Evolutionary conservation across 2,113 vertebrate genomes (phyloP).

Genomic region (Ptilorrhoa leucosticta): DNA sequence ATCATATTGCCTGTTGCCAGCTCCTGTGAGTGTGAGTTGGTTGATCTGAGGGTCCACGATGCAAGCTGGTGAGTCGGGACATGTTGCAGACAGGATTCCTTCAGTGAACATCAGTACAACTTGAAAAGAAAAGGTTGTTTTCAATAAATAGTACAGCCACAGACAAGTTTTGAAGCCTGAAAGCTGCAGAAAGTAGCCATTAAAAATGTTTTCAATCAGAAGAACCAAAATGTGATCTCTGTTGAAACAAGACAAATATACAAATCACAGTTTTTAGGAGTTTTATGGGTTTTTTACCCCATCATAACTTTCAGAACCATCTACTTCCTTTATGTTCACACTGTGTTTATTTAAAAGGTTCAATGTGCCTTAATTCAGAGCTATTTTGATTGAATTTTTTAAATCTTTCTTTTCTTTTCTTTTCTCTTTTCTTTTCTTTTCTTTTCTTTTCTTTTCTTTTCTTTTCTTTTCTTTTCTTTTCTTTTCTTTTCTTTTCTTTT

Average conservation of each 20-base stretch:
- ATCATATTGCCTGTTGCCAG: neutral
- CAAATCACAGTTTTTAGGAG: neutral
- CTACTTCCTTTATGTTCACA: slow-evolving; percentile 18
- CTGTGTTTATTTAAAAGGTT: slow-evolving; percentile 48
- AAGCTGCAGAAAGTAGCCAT: neutral
- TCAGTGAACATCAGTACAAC: neutral
- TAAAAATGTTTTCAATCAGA: slow-evolving; percentile 19
- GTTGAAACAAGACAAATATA: neutral
- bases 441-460: too few species aligned
- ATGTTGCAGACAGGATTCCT: neutral
- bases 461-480: too few species aligned
- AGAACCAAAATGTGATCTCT: neutral
- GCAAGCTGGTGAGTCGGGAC: neutral
- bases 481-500: neutral
- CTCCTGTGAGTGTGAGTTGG: neutral
- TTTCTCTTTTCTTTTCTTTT: neutral
- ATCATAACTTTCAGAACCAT: neutral
- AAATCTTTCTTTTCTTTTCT: neutral
- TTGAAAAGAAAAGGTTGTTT: neutral
- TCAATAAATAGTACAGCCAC: neutral
- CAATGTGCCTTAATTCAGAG: slow-evolving; percentile 44
- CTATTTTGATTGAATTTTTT: slow-evolving; percentile 23
- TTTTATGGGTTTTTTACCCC: neutral
- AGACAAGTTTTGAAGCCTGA: neutral
- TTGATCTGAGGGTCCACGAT: neutral